Evolutionary conservation across 2,113 vertebrate species (phyloP), one percentile per base, ranked within the genome.

Genomic region (Albula glossodonta): DNA sequence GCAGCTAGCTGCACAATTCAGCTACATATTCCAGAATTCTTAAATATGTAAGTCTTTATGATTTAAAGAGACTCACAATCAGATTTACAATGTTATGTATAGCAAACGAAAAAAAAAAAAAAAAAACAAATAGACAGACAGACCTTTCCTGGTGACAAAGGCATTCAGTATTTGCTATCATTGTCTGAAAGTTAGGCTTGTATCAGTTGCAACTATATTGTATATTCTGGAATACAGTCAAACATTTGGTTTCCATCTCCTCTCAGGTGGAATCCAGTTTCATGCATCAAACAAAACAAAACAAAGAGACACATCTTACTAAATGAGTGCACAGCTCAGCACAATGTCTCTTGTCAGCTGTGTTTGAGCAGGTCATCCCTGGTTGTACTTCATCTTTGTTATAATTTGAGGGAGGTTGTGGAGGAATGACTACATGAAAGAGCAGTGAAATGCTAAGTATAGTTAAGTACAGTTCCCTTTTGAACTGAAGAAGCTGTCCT

Each of bases 211-310:
- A 84, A 86, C 51, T 0, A 6, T 57, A 83, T 84, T 41, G 77
- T 41, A 85, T 57, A 85, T 81, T 22, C 49, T 85, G 84, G 81
- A 74, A 7, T 57, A 19, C 9, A 49, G 81, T 88, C 90, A 87
- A 87, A 87, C 88, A 88, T 88, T 88, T 91, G 89, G 85, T 88
- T 88, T 85, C 80, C 84, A 88, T 90, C 85, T 93, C 89, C 87
- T 89, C 83, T 74, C 11, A 11, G 84, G 87, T 60, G 51, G 22
- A 3, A 4, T 81, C 66, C 83, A 87, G 50, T 80, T 84, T 70
- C 83, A 79, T 3, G 48, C 83, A 87, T 91, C 85, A 88, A 74
- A 52, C 82, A 70, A 66, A 87, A 85, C 1, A 56, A 83, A 90
- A 80, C 82, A 78, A 17, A 70, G 63, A 66, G 80, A 86, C 82